Evolutionary conservation across 1,140 invertebrate species (phyloP).

Genomic region (Pteromalus puparum): DNA sequence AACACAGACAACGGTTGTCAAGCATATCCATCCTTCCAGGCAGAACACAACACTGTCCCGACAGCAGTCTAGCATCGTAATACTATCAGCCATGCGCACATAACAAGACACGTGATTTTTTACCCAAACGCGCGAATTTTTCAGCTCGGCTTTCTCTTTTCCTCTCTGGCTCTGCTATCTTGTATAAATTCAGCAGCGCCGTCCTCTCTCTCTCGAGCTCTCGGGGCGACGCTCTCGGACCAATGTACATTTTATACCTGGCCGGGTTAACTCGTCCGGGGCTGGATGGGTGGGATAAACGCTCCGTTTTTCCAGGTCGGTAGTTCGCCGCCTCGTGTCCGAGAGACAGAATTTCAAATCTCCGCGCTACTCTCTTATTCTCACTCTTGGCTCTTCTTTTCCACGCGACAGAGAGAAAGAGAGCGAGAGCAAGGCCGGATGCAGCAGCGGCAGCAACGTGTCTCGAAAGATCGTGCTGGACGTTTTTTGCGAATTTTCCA

Average conservation of each 20-base stretch:
- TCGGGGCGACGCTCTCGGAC: not conserved
- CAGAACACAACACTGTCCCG: not conserved
- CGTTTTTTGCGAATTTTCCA: constrained; percentile 27
- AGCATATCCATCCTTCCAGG: not conserved
- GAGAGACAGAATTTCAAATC: constrained; percentile 48
- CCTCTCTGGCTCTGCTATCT: not conserved
- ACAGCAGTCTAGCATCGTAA: not conserved
- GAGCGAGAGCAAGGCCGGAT: too few species aligned
- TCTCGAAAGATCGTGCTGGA: not conserved
- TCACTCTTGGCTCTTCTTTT: constrained; percentile 29
- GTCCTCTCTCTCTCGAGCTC: constrained; percentile 10
- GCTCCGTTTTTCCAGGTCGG: constrained; percentile 46
- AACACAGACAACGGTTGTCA: not conserved
- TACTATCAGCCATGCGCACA: constrained; percentile 33
- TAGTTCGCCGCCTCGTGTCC: not conserved
- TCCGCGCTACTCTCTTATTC: constrained; percentile 44
- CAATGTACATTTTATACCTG: constrained; percentile 53
- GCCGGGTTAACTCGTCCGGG: constrained; percentile 2
- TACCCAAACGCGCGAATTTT: constrained; percentile 40
- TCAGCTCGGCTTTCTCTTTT: constrained; percentile 7
- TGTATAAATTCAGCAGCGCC: constrained; percentile 36
- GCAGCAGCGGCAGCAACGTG: too few species aligned
- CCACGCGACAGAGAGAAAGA: not conserved
- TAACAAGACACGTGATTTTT: constrained; percentile 47
- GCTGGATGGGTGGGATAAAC: constrained; percentile 11